These are phyloP conservation scores for Microhierax caerulescens DNA, from an alignment of 2,797 vertebrate species.

Conservation along the genomic window DNA sequence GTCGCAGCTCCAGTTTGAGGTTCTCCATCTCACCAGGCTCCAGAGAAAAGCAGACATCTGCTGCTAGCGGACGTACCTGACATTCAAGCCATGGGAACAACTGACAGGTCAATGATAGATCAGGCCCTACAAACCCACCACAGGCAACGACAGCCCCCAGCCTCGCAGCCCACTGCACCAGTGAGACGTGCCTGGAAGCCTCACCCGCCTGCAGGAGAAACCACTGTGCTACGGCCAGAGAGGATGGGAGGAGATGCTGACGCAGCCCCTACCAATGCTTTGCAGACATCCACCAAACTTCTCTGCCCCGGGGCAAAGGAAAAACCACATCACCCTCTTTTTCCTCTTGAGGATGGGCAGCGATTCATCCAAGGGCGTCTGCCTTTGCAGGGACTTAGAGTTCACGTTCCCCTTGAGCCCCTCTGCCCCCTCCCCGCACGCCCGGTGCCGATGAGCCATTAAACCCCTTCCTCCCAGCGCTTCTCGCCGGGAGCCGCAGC, in stretches of 20 bases:
- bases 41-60: neutral
- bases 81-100: rapidly evolving
- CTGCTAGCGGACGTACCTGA: rapidly evolving
- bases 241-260: neutral
- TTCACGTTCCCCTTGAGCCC: neutral
- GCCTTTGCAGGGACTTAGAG: neutral
- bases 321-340: neutral
- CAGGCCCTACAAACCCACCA: neutral
- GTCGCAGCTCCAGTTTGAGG: neutral
- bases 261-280: neutral
- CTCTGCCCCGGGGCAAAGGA: neutral
- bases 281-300: neutral
- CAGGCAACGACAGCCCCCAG: rapidly evolving
- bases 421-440: neutral
- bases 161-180: neutral
- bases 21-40: neutral
- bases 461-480: slow-evolving; percentile 72
- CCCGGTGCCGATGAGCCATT: slow-evolving; percentile 22
- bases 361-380: neutral
- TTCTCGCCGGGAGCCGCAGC: slow-evolving; percentile 68
- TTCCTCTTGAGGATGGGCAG: neutral
- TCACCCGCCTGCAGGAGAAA: neutral
- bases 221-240: rapidly evolving
- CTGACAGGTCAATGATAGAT: rapidly evolving
- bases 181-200: rapidly evolving